Conservation (phyloP, 2,797 vertebrate genomes). For the Oreonectes daqikongensis region DNA sequence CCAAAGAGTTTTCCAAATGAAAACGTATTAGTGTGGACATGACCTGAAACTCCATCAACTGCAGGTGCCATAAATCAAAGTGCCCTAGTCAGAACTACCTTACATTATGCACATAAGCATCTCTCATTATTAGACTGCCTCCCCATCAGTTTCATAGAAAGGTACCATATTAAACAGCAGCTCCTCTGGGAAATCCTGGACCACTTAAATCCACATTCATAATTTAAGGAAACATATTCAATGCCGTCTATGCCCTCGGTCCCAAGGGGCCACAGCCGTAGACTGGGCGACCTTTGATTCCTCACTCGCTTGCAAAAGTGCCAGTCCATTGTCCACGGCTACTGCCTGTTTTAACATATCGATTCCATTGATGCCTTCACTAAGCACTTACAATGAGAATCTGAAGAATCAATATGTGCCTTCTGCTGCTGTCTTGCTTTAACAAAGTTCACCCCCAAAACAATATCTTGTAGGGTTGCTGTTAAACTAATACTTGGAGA, state of each 20-base stretch:
- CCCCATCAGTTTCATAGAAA: slow-evolving; percentile 19
- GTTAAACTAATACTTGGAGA: slow-evolving; percentile 28
- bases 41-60: not conserved
- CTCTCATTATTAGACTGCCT: slow-evolving; percentile 35
- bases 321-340: slow-evolving; percentile 37
- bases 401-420: slow-evolving; percentile 58
- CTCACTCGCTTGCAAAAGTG: slow-evolving; percentile 45
- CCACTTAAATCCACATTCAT: slow-evolving; percentile 58
- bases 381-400: slow-evolving; percentile 58
- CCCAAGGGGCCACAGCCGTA: slow-evolving; percentile 52
- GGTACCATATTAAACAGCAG: slow-evolving; percentile 41
- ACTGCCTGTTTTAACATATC: slow-evolving; percentile 51
- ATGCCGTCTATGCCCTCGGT: slow-evolving; percentile 37
- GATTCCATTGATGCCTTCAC: slow-evolving; percentile 50
- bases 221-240: slow-evolving; percentile 55
- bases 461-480: slow-evolving; percentile 54
- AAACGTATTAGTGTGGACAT: not conserved
- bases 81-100: not conserved
- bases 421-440: slow-evolving; percentile 47
- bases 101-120: slow-evolving; percentile 36
- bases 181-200: slow-evolving; percentile 39
- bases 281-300: slow-evolving; percentile 46
- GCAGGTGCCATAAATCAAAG: slow-evolving; percentile 14
- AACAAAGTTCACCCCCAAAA: slow-evolving; percentile 52
- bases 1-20: too few species aligned